Evolutionary conservation across 2,797 vertebrate genomes (phyloP).

Genomic region (Dendrocincla tyrannina): DNA sequence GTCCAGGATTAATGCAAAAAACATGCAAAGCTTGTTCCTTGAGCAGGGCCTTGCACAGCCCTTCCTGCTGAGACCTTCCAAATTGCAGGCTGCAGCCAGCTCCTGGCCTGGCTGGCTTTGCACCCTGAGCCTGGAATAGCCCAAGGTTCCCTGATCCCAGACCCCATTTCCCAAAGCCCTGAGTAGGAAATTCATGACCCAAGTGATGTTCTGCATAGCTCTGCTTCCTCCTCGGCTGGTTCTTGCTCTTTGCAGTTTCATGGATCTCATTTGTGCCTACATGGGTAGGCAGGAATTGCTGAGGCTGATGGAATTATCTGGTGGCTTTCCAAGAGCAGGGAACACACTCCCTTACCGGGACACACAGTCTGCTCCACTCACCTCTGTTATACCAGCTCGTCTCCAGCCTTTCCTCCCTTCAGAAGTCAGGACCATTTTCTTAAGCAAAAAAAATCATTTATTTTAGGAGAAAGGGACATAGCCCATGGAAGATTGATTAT

Average conservation of each 20-base stretch:
- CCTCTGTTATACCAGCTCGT: fast-evolving
- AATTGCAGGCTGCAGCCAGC: neutral
- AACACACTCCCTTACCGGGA: fast-evolving
- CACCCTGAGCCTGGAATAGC: fast-evolving
- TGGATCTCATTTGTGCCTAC: neutral
- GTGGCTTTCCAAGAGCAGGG: neutral
- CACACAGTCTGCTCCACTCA: neutral
- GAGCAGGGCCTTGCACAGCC: neutral
- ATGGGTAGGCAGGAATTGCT: neutral
- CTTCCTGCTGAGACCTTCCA: neutral
- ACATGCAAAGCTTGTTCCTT: neutral
- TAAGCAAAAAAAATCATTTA: neutral
- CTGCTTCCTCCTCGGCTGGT: fast-evolving
- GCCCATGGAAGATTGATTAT: neutral
- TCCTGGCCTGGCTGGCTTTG: neutral
- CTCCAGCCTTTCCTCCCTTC: neutral
- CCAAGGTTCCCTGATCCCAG: neutral
- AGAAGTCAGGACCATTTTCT: fast-evolving
- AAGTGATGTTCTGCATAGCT: fast-evolving
- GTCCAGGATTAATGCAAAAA: neutral
- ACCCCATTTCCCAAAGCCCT: fast-evolving
- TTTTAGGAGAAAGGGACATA: neutral
- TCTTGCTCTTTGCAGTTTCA: neutral
- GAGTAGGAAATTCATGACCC: neutral
- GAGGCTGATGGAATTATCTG: neutral